Evolutionary conservation across 92 coral and sea anemone species (phyloP), one percentile per base, ranked within the genome.

Genomic region (Epizoanthus ramosus): DNA sequence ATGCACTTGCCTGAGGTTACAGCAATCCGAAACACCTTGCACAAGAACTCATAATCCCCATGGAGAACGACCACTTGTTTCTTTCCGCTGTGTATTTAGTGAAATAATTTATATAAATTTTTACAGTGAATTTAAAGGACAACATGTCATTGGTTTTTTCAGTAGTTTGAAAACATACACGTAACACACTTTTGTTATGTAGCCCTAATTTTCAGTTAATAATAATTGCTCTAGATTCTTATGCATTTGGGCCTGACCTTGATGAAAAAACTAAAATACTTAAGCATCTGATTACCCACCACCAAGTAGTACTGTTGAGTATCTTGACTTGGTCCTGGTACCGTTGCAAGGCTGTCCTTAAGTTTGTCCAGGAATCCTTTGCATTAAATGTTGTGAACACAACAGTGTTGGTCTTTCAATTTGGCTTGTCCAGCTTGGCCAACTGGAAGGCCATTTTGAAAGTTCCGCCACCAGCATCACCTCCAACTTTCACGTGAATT

Each of bases 401-500:
- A 3, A 85, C 58, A 18, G 82, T 84, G 52, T 75, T 74, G n/a
- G 63, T 47, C 53, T 23, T 84, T 52, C 83, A 63, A 75, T 84
- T 84, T 61, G 88, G 88, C 57, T 65, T 64, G 28, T 64, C 73
- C 17, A 64, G 22, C 45, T 84, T 84, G 17, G 88, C 88, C 47
- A 84, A 33, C 60, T 84, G 72, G 79, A 84, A 73, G 39, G 82
- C 82, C 87, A 84, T 84, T 63, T 84, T 84, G 57, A 84, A 84
- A 6, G 59, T 53, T 35, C 87, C 87, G 33, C 79, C 83, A 22
- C 87, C 87, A 59, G 69, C 87, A 84, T 84, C 83, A 23, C 87
- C 87, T 14, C 68, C 83, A 85, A 85, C 57, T 54, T 77, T 85
- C 0, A 54, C 6, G 12, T 85, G 82, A 3, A 84, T 71, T 28